Evolutionary conservation across 2,113 vertebrate species (phyloP), one percentile per base, ranked within the genome.

Genomic region (Camelus bactrianus): DNA sequence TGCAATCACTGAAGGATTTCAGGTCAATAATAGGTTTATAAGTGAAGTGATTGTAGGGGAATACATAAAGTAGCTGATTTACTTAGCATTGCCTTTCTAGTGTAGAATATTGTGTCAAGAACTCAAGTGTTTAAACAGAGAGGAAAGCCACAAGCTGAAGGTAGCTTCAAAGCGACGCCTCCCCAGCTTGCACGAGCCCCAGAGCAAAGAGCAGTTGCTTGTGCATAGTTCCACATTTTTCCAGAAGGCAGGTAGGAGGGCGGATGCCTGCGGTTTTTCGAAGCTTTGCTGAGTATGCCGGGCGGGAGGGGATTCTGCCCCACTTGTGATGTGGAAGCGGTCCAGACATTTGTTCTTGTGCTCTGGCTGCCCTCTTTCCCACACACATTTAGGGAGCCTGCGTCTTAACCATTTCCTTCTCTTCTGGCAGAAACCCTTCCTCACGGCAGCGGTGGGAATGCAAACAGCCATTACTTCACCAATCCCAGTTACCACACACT

Each of bases 401-500:
- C 56, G 0, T 79, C 72, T 69, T 92, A 82, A 92, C 62, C 2
- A 1, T 97, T 95, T 86, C 20, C 60, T 93, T 86, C 84, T 56
- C 60, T 95, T 79, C 96, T 76, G 98, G 80, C 98, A 99, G 99
- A 99, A 98, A 98, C 99, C 26, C 98, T 99, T 32, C 98, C 99
- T n/a, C 99, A 99, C 19, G 94, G 97, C 81, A 99, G 97, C 10
- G 98, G 99, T 24, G 98, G 98, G 69, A 99, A 99, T 88, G 98
- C 98, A n/a, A 99, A 99, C 96, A 99, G 99, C 96, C 99, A 99
- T 98, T 99, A 99, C 98, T 99, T 99, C 98, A 99, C 99, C 82
- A 99, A 99, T 93, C 99, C 99, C 80, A 99, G 99, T 96, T 99
- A 99, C 95, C 99, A 99, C 54, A 99, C 99, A 1, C 98, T 99